A percentile compares a stretch with the other conserved stretches of the same genome.
Conservation (phyloP, 1,140 invertebrate genomes). For the Pseudomyrmex concolor region DNA sequence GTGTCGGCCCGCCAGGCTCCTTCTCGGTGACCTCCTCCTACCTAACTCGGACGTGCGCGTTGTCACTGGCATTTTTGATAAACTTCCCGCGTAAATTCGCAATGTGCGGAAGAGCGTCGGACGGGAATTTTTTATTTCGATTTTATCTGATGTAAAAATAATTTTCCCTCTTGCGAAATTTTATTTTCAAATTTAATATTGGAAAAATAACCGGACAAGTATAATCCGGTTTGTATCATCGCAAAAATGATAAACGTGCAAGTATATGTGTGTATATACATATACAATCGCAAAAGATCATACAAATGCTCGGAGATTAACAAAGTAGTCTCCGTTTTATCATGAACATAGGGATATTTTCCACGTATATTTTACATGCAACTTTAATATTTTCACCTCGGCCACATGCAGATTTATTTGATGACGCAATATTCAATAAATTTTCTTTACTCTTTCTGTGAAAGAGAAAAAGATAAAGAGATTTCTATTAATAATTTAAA, state of each 20-base stretch:
- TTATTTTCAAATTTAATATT: neutral
- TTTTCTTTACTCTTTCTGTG: neutral
- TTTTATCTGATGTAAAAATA: neutral
- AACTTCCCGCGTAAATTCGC: neutral
- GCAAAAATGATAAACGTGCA: neutral
- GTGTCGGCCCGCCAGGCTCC: neutral
- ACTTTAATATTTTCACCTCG: constrained; percentile 7
- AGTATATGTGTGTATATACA: too few species aligned
- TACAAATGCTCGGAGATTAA: constrained; percentile 9
- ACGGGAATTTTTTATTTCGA: neutral
- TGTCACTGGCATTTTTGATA: constrained; percentile 36
- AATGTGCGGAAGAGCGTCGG: neutral
- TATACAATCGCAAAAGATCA: neutral
- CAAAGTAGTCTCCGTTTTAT: constrained; percentile 5
- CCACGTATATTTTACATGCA: neutral
- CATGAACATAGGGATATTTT: constrained; percentile 11
- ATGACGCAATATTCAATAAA: constrained; percentile 26
- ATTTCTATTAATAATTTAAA: constrained; percentile 59
- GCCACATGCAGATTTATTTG: neutral
- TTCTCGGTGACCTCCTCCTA: neutral
- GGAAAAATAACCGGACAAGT: neutral
- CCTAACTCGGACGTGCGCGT: constrained; percentile 27
- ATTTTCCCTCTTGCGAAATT: neutral
- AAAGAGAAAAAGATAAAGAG: neutral
- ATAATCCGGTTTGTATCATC: neutral